Percentiles rank a stretch among this genome's conserved stretches.
These are phyloP conservation scores for Intellagama lesueurii DNA, from an alignment of 2,797 vertebrate genomes.

Conservation along the genomic window DNA sequence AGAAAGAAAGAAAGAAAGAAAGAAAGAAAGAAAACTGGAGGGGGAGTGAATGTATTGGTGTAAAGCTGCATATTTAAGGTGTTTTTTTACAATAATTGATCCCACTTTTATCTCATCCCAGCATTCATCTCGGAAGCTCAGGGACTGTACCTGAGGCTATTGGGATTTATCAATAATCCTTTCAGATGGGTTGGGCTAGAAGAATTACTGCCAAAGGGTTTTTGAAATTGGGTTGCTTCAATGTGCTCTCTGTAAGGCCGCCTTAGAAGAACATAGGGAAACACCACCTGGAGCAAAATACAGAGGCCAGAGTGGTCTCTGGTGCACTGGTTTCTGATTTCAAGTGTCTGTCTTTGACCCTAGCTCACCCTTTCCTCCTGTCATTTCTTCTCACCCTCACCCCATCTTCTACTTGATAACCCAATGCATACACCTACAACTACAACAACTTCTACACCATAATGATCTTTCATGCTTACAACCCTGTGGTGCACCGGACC, in stretches of 20 bases:
- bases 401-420: too few relatives aligned
- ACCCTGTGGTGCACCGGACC: too few relatives aligned
- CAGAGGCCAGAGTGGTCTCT: background rate
- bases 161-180: background rate
- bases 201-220: too few relatives aligned
- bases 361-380: too few relatives aligned
- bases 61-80: background rate
- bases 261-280: background rate
- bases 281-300: background rate
- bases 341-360: too few relatives aligned
- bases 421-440: too few relatives aligned
- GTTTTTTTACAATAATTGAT: background rate
- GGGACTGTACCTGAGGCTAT: too few relatives aligned
- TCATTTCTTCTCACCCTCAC: too few relatives aligned
- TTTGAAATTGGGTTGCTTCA: background rate
- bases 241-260: background rate
- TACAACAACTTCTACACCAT: too few relatives aligned
- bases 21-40: background rate
- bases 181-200: background rate
- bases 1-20: background rate
- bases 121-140: background rate
- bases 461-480: too few relatives aligned
- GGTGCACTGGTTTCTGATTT: too few relatives aligned
- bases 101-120: background rate
- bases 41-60: too few relatives aligned